These are phyloP conservation scores for Ciconia stormi DNA, from an alignment of 2,113 vertebrate genomes.

Conservation along the genomic window DNA sequence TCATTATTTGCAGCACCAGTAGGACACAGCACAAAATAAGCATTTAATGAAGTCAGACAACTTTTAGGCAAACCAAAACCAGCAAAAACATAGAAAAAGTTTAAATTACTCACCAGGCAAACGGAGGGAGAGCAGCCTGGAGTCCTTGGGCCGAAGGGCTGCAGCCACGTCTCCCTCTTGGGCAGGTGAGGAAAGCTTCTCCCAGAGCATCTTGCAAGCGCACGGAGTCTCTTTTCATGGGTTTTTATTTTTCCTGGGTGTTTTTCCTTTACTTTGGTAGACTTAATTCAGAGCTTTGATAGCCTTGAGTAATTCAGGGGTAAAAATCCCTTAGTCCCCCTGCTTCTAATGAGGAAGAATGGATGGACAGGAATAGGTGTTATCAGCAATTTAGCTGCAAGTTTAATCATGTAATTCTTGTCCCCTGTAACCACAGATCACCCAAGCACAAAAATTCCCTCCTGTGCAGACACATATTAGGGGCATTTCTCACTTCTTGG, in stretches of 20 bases:
- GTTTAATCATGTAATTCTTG: fast-evolving
- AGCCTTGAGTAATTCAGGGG: not conserved
- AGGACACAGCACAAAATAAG: not conserved
- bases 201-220: not conserved
- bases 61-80: not conserved
- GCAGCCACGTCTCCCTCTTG: fast-evolving
- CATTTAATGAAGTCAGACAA: not conserved
- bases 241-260: not conserved
- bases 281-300: not conserved
- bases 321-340: not conserved
- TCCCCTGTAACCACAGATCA: not conserved
- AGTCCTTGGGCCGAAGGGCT: fast-evolving
- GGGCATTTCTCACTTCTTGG: not conserved
- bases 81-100: not conserved
- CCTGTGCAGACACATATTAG: not conserved
- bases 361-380: not conserved
- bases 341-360: fast-evolving
- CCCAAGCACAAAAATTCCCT: fast-evolving
- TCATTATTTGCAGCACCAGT: not conserved
- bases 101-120: not conserved
- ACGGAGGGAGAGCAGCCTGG: too few relatives aligned
- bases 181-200: not conserved
- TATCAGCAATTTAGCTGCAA: too few relatives aligned
- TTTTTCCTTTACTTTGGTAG: not conserved
- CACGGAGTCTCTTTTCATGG: fast-evolving